A percentile compares a stretch with the other conserved stretches of the same genome.
Conservation (phyloP, 2,797 vertebrate species). For the Hypotaenidia okinawae region DNA sequence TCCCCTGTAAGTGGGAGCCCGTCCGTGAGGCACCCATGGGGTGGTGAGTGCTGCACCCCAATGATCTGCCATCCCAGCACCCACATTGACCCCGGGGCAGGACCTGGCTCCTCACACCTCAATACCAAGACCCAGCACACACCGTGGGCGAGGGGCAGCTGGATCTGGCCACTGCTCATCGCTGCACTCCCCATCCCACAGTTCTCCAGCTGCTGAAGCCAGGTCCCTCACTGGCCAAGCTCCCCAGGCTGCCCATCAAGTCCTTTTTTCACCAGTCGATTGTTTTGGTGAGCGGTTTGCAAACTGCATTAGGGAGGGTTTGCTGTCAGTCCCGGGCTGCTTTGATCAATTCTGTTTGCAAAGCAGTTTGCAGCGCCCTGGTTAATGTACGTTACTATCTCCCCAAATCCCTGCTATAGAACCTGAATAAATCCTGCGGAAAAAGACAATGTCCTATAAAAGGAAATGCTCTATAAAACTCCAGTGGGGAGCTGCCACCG, state of each 20-base stretch:
- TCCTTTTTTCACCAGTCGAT: slow-evolving; percentile 8
- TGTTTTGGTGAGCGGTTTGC: slow-evolving; percentile 30
- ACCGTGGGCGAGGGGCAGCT: not conserved
- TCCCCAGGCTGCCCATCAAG: accelerated
- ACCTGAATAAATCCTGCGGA: not conserved
- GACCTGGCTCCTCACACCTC: not conserved
- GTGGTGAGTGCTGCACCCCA: not conserved
- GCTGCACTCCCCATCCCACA: not conserved
- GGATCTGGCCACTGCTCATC: not conserved
- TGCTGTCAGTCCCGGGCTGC: slow-evolving; percentile 7
- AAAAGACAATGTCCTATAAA: slow-evolving; percentile 30
- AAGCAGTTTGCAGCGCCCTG: slow-evolving; percentile 37
- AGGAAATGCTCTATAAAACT: slow-evolving; percentile 18
- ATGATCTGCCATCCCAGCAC: not conserved
- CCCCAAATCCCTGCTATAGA: slow-evolving; percentile 51
- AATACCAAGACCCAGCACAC: not conserved
- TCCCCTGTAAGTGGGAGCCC: not conserved
- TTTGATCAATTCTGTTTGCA: slow-evolving; percentile 44
- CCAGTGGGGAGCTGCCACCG: not conserved
- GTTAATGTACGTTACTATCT: slow-evolving; percentile 40
- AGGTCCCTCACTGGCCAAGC: accelerated
- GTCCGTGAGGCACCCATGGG: not conserved
- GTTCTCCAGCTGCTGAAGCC: not conserved
- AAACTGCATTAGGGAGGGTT: not conserved
- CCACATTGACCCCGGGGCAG: not conserved